These are phyloP conservation scores for Megalurothrips usitatus DNA, from an alignment of 2,888 invertebrate genomes.

Conservation along the genomic window DNA sequence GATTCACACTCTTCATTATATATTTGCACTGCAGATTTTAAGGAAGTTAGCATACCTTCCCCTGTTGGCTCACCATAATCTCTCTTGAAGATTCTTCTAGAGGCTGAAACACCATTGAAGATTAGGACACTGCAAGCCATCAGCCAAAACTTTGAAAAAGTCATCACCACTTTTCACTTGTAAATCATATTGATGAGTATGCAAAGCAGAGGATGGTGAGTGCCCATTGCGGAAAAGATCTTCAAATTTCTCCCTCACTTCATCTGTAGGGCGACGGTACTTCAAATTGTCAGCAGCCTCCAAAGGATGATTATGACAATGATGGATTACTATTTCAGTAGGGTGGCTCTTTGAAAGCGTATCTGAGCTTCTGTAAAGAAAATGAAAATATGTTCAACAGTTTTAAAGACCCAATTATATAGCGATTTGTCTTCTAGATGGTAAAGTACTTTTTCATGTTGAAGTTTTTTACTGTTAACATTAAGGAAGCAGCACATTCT, in stretches of 20 bases:
- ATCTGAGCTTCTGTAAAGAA: not conserved
- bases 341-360: not conserved
- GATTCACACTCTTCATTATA: slow-evolving; percentile 12
- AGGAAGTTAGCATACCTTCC: slow-evolving; percentile 2
- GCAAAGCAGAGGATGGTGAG: not conserved
- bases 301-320: not conserved
- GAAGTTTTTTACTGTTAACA: not conserved
- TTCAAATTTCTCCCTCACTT: not conserved
- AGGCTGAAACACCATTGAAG: not conserved
- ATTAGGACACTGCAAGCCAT: not conserved
- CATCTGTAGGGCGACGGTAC: not conserved
- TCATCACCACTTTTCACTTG: not conserved
- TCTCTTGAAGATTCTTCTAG: not conserved
- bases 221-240: not conserved
- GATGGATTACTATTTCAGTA: not conserved
- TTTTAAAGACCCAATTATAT: not conserved
- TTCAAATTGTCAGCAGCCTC: not conserved
- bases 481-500: not conserved
- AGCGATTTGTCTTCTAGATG: not conserved
- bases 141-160: not conserved
- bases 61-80: not conserved
- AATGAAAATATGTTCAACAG: not conserved
- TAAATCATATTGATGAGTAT: not conserved
- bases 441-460: not conserved
- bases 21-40: not conserved